Base-by-base conservation (phyloP, 1,140 invertebrate species). In the Drosophila bocki region DNA sequence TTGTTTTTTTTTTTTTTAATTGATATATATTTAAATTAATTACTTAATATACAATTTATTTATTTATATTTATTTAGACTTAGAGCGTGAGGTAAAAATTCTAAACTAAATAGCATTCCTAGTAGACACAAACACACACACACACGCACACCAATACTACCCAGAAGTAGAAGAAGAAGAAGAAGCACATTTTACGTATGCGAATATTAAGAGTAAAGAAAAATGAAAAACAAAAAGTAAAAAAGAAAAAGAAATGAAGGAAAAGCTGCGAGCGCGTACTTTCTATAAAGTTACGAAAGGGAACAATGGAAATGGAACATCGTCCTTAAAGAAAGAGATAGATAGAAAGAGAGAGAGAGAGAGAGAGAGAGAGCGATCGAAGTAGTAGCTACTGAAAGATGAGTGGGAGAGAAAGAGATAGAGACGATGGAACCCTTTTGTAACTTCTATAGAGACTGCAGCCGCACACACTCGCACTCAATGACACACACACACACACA, bases 371-470 rank as follows among this genome's bases (percentile, higher is more conserved):
- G 44, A 48, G 47, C 57, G 11, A 62, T 35, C 11, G 17, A 44
- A 15, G 32, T 15, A 32, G 1, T 15, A 53, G 9, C 0, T 47
- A 7, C n/a, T 17, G 6, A 11, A 15, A 8, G 51, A 44, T 35
- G n/a, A 64, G 54, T 37, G 45, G 61, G 26, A 63, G 47, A 74
- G 59, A 69, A 29, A 67, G 19, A 74, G 54, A 44, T 33, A 65
- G 60, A 77, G 57, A 78, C 67, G 53, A 62, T 87, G 53, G 50
- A 60, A 71, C 83, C 78, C 72, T 91, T 90, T 91, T 80, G 80
- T 77, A 91, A 91, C 90, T 91, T 91, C 67, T 86, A 91, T 91
- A 91, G 90, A 91, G 90, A 91, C 90, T 91, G 84, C 81, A 72
- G 82, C 78, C 61, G 71, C 53, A 79, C 56, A 78, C 51, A 74